Evolutionary conservation across 1,140 invertebrate genomes (phyloP), one percentile per base, ranked within the genome.

Genomic region (Drosophila carrolli): DNA sequence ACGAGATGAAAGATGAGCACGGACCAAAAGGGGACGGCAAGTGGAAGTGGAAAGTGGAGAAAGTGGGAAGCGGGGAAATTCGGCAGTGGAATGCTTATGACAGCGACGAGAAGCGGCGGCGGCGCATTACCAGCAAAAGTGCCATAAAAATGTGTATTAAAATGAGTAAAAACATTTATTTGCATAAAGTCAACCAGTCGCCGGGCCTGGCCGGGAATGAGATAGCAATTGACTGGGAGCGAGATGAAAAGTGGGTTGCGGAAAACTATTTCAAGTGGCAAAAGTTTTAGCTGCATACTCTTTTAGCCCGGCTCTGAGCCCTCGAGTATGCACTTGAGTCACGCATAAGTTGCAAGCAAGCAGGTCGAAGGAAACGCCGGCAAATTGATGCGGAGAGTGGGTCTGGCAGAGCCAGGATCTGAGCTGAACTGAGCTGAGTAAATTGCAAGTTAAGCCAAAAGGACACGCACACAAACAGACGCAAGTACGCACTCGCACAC

Each of bases 131-230:
- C 83, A 72, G 75, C 76, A 74, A 88, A 75, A 89, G 73, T 89
- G 84, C 81, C 84, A 88, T 88, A 84, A 89, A 89, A 88, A 89
- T 88, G 77, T 89, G 85, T 88, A 89, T 88, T 88, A 90, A 88
- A 88, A 88, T 88, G 84, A 89, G 81, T 88, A 89, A 89, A 89
- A 88, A 88, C 83, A 86, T 86, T 88, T 88, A 83, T 88, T 88
- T 89, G 85, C 84, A 88, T 88, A 84, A 84, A 89, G 81, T 84
- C 80, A 82, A 76, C 65, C 68, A 77, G 47, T 14, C 41, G 29
- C 11, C 11, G 11, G 46, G 10, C 16, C 16, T 5, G 41, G 13
- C 16, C 4, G 11, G 40, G 70, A 75, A 70, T 78, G 75, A 55
- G 70, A 78, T 60, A 78, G 79, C 80, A 63, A 71, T 82, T 70